Evolutionary conservation across 2,888 invertebrate genomes (phyloP), one percentile per base, ranked within the genome.

Genomic region (Oxytorus armatus): DNA sequence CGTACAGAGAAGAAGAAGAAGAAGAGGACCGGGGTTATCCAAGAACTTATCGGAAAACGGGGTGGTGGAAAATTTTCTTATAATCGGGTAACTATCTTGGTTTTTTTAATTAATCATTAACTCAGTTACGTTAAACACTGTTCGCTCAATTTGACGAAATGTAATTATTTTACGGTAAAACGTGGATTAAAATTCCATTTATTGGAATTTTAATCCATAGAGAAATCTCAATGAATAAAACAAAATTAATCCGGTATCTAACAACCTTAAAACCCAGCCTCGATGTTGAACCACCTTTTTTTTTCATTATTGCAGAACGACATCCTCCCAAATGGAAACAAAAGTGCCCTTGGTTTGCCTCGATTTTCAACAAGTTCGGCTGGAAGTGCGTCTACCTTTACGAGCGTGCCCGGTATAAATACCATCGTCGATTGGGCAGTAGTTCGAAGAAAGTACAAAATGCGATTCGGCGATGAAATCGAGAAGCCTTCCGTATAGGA

Each of bases 351-450:
- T n/a, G 85, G 86, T 11, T 86, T 89, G 36, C 87, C 90, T 1
- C 82, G 88, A 36, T 85, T 90, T 42, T 88, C 87, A 47, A 84
- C 88, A 14, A 91, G 88, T 73, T 89, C 91, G 1, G 77, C 92
- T 29, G 91, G 89, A 66, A 92, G 92, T 68, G 91, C 92, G 81
- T 82, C 89, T 21, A 91, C 90, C 3, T 85, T 91, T 29, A 86
- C 78, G 39, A 88, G 88, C 55, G 73, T 85, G 59, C 87, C 89
- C n/a, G 89, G 89, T 70, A 92, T 93, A 44, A 92, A 92, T 65
- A 91, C 90, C 29, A 92, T 93, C 8, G 92, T 93, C 1, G 93
- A 93, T 80, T 93, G 93, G 93, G 89, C 91, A 1, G 57, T 91
- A 2, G 92, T 93, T 14, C 90, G 92, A 5, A 90, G 89, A 79